phyloP scores from a whole-genome alignment of 2,113 vertebrate species.

The Anarhynchus alexandrinus region DNA sequence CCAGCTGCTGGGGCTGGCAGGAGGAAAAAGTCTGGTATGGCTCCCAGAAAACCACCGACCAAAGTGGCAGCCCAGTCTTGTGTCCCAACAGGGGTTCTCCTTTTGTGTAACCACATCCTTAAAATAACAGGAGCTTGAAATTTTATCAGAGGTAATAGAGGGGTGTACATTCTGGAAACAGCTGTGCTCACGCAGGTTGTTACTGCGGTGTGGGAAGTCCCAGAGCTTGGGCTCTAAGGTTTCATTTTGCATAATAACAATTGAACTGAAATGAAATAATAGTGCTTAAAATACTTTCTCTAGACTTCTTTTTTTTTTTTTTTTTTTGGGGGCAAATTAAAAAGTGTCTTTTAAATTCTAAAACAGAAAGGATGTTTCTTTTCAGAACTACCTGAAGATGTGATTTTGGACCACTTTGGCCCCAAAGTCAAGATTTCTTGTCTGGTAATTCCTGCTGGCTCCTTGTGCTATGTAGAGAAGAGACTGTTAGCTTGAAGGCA shows the following conservation, averaged over 20 bases:
- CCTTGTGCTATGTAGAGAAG: background rate
- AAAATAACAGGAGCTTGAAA: background rate
- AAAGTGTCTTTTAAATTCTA: background rate
- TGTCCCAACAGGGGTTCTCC: background rate
- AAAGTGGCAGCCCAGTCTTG: background rate
- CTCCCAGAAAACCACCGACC: background rate
- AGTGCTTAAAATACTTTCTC: background rate
- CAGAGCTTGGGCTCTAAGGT: background rate
- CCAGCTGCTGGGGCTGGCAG: background rate
- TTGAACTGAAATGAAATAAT: background rate
- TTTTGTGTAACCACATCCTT: background rate
- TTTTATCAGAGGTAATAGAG: background rate
- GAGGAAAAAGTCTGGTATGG: background rate
- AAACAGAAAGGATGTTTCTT: background rate
- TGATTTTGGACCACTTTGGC: background rate
- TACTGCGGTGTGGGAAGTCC: background rate
- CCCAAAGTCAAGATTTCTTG: background rate
- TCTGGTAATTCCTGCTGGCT: background rate
- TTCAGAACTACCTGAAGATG: background rate
- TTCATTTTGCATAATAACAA: background rate
- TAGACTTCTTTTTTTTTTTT: background rate
- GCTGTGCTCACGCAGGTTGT: background rate
- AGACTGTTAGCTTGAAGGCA: background rate
- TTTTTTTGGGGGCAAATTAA: background rate
- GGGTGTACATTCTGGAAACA: background rate